Evolutionary conservation across 2,888 invertebrate genomes (phyloP).

Genomic region (Laspeyria flexula): DNA sequence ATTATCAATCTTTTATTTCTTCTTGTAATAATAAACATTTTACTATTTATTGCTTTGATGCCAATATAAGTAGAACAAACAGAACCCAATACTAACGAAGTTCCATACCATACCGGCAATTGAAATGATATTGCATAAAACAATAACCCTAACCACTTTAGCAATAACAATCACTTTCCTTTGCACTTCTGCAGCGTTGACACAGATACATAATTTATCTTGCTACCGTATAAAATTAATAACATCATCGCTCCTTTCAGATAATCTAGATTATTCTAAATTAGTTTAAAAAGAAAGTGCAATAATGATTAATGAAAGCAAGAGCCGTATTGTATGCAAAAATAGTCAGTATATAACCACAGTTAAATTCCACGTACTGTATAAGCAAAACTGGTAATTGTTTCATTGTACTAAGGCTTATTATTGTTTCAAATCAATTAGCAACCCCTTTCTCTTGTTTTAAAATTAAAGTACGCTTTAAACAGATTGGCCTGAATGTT

Average conservation of each 20-base stretch:
- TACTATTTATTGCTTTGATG: too few relatives aligned
- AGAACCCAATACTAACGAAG: too few relatives aligned
- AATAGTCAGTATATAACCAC: conserved; percentile 40
- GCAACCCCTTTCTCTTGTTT: conserved; percentile 44
- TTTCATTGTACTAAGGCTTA: conserved; percentile 15
- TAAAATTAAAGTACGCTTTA: conserved; percentile 45
- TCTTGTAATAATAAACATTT: too few relatives aligned
- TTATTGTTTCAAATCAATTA: conserved; percentile 23
- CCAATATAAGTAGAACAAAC: too few relatives aligned
- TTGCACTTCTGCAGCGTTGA: conserved; percentile 36
- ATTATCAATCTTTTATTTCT: too few relatives aligned
- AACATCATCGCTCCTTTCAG: conserved; percentile 31
- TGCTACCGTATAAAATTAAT: conserved; percentile 48
- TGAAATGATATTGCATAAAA: neutral
- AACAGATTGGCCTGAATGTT: conserved; percentile 51
- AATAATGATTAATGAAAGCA: conserved; percentile 54
- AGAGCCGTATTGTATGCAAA: conserved; percentile 61
- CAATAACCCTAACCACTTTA: conserved; percentile 25
- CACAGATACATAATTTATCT: conserved; percentile 60
- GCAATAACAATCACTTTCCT: conserved; percentile 55
- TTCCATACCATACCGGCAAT: too few relatives aligned
- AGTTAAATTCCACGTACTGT: conserved; percentile 33
- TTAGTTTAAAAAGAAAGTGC: conserved; percentile 51
- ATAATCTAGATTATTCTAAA: conserved; percentile 37
- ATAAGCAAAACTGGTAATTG: conserved; percentile 5